A percentile compares a stretch with the other conserved stretches of the same genome.
phyloP scores from a whole-genome alignment of 2,888 invertebrate genomes.

The Timema cristinae region DNA sequence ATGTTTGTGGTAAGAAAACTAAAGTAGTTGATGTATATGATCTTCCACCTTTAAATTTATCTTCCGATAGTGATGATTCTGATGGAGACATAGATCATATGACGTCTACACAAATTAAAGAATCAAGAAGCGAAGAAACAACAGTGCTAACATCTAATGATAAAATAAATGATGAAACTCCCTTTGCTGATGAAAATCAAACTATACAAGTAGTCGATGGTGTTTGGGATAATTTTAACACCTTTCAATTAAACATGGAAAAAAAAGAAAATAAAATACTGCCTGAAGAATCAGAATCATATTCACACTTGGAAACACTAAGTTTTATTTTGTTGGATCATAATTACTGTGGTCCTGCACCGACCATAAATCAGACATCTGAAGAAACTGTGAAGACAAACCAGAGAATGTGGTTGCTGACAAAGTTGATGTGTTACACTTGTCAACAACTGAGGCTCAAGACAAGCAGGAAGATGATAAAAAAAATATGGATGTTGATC shows the following conservation, averaged over 20 bases:
- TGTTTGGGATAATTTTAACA: conserved; percentile 74
- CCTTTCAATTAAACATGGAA: conserved; percentile 66
- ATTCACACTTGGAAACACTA: conserved; percentile 14
- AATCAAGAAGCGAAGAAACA: conserved; percentile 17
- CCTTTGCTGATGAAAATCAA: conserved; percentile 39
- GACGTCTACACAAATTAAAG: conserved; percentile 14
- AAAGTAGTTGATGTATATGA: conserved; percentile 58
- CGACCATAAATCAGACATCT: conserved; percentile 13
- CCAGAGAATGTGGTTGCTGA: not conserved
- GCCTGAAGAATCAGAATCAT: conserved; percentile 9
- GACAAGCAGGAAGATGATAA: conserved; percentile 43
- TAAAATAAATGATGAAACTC: conserved; percentile 10
- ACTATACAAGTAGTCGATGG: conserved; percentile 62
- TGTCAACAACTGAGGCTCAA: conserved; percentile 30
- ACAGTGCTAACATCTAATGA: no score
- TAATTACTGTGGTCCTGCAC: conserved; percentile 61
- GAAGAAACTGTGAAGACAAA: no score
- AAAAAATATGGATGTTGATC: conserved; percentile 38
- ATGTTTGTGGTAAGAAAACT: conserved; percentile 24
- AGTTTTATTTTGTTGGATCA: conserved; percentile 57
- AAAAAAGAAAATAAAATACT: conserved; percentile 43
- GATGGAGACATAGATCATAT: conserved; percentile 55
- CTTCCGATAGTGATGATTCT: conserved; percentile 73
- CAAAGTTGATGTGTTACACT: not conserved
- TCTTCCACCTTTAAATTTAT: conserved; percentile 73